Evolutionary conservation across 1,140 invertebrate species (phyloP), one percentile per base, ranked within the genome.

Genomic region (Cydia amplana): DNA sequence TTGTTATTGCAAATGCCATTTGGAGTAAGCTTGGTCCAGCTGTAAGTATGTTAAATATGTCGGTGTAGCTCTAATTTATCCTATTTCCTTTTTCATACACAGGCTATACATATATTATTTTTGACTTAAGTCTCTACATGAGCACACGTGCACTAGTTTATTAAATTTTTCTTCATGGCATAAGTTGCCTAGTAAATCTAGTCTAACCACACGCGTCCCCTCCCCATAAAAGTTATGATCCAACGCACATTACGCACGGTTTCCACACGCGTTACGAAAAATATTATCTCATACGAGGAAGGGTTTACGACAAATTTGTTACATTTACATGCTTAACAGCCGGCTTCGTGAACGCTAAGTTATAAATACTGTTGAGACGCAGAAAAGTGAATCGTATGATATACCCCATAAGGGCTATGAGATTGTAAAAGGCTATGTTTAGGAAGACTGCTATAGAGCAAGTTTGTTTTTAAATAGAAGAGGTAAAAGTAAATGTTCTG

Each of bases 291-390:
- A 70, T 43, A 36, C 20, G 55, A 70, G 65, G 65, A 36, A 70
- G n/a, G 32, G 65, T 18, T 70, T 67, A n/a, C 16, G 65, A 36
- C 32, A 70, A 65, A 43, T 32, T 16, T 46, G 65, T 70, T 70
- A 40, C 65, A 18, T 70, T 70, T 70, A 70, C 65, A 32, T 67
- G 32, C 65, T 16, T n/a, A 23, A 60, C 55, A 70, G 65, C 65
- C 40, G n/a, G 32, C 65, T 40, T 40, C 16, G 16, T 18, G 40
- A 70, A 70, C 28, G 28, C 65, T 36, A 70, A 36, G 16, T 40
- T 67, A 32, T 2, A 12, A n/a, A 32, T 67, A 32, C 64, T n/a
- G 25, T 2, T 67, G 14, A 16, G 3, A 32, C 7, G 12, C 7
- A 18, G 28, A n/a, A 40, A 70, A 70, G 7, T 36, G 4, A 36